Evolutionary conservation across 2,113 vertebrate genomes (phyloP).

Genomic region (Herpetotheres cachinnans): DNA sequence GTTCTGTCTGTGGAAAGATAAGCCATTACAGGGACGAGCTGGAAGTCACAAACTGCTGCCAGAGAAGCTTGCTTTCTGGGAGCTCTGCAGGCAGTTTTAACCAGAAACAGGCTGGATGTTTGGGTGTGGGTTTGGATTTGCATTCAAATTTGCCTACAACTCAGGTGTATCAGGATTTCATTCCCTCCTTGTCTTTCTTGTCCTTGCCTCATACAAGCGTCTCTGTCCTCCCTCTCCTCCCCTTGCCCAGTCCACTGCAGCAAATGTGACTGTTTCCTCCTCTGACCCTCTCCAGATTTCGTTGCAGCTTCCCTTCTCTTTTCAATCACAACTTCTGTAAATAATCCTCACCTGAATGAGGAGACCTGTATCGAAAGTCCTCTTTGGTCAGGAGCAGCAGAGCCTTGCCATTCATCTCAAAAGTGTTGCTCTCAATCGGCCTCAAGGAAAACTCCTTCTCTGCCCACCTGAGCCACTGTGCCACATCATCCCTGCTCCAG

Average conservation of each 20-base stretch:
- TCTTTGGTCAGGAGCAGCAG: constrained; percentile 98
- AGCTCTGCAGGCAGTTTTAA: background rate
- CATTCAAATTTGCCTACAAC: background rate
- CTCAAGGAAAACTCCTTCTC: constrained; percentile 94
- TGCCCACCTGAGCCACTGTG: constrained; percentile 95
- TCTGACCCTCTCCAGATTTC: background rate
- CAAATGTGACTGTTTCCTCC: background rate
- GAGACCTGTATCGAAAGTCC: constrained; percentile 96
- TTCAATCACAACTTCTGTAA: background rate
- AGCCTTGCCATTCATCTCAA: constrained; percentile 99
- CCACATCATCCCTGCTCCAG: constrained; percentile 95
- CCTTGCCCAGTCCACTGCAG: background rate
- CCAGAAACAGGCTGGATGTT: background rate
- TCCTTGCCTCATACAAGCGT: background rate
- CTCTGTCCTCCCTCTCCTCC: background rate
- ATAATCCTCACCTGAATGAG: constrained; percentile 87
- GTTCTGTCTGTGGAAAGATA: background rate
- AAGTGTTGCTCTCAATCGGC: constrained; percentile 89
- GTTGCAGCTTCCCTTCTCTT: background rate
- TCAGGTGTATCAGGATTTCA: background rate
- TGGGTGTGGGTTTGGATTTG: background rate
- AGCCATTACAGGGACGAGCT: background rate
- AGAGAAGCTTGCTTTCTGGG: background rate
- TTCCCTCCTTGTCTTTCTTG: background rate
- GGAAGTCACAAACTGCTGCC: background rate